Evolutionary conservation across 2,888 invertebrate genomes (phyloP).

Genomic region (Shargacucullia verbasci): DNA sequence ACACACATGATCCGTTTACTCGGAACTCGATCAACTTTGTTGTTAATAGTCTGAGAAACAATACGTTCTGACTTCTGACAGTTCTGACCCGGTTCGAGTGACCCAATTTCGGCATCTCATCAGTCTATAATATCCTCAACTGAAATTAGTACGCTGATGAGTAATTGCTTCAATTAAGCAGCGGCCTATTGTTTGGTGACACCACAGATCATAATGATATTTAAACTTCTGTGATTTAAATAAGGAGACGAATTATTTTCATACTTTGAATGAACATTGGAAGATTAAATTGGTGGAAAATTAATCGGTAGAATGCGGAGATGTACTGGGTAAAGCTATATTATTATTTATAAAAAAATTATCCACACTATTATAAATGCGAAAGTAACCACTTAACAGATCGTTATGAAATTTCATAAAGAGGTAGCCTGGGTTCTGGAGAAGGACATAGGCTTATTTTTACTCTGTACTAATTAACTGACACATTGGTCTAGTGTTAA

Average conservation of each 20-base stretch:
- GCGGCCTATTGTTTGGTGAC: constrained; percentile 27
- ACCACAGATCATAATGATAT: constrained; percentile 8
- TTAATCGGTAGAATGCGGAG: background rate
- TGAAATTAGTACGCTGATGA: constrained; percentile 21
- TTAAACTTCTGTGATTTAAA: constrained; percentile 34
- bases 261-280: constrained; percentile 32
- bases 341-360: too few species aligned
- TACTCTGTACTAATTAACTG: too few species aligned
- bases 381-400: too few species aligned
- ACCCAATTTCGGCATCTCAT: constrained; percentile 4
- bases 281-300: constrained; percentile 31
- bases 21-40: background rate
- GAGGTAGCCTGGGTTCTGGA: too few species aligned
- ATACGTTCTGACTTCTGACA: background rate
- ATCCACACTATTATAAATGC: too few species aligned
- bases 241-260: constrained; percentile 26
- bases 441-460: too few species aligned
- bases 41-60: constrained; percentile 11
- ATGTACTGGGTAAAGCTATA: background rate
- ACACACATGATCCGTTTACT: background rate
- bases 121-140: background rate
- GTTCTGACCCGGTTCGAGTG: background rate
- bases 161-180: constrained; percentile 18
- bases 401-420: too few species aligned
- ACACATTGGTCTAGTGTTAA: too few species aligned